Percentiles rank a stretch among this genome's conserved stretches.
Evolutionary conservation across 2,888 invertebrate genomes (phyloP).

Genomic region (Sicus ferrugineus): DNA sequence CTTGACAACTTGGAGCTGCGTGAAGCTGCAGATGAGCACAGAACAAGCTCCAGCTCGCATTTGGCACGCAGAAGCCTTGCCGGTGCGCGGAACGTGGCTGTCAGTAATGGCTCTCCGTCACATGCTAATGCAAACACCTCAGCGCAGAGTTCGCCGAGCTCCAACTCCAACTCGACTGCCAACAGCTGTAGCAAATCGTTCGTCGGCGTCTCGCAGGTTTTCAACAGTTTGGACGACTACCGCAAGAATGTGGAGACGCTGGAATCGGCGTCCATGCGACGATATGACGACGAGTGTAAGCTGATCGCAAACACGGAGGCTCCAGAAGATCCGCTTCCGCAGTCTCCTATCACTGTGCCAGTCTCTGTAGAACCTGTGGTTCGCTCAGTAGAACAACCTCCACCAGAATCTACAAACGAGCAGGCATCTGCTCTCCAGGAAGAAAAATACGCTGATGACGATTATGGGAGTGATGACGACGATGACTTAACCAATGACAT

Average conservation of each 20-base stretch:
- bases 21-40: slow-evolving; percentile 65
- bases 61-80: neutral
- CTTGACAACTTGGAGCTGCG: slow-evolving; percentile 84
- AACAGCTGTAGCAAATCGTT: slow-evolving; percentile 48
- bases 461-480: slow-evolving; percentile 29
- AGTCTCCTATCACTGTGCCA: neutral
- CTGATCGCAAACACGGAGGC: slow-evolving; percentile 7
- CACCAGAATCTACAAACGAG: neutral
- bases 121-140: neutral
- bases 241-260: slow-evolving; percentile 58
- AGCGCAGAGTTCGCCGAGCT: neutral
- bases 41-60: slow-evolving; percentile 27
- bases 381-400: neutral
- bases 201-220: slow-evolving; percentile 71
- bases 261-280: slow-evolving; percentile 43
- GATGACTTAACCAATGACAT: slow-evolving; percentile 51
- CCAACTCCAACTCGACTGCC: slow-evolving; percentile 26
- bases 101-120: slow-evolving; percentile 16
- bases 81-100: slow-evolving; percentile 19
- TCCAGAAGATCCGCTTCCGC: neutral
- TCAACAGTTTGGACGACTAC: slow-evolving; percentile 72
- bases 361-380: neutral
- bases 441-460: neutral
- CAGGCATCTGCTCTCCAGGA: neutral
- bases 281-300: slow-evolving; percentile 40